Percentiles rank a stretch among this genome's conserved stretches.
These are phyloP conservation scores for Mormyrops boulengeri DNA, from an alignment of 2,797 vertebrate genomes.

Conservation along the genomic window DNA sequence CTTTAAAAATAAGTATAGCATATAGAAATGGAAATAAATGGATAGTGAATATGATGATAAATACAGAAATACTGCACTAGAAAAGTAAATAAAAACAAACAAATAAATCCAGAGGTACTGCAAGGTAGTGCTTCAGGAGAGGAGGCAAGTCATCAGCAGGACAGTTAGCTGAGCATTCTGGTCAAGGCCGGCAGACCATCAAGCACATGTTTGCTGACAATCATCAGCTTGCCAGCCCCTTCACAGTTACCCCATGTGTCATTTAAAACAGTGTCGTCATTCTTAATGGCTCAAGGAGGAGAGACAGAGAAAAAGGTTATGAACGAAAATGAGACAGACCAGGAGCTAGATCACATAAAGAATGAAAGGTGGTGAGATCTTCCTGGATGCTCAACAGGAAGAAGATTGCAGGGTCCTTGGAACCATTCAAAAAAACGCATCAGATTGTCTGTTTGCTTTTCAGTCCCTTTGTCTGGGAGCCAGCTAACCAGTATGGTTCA, in stretches of 20 bases:
- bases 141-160: background rate
- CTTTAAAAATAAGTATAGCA: background rate
- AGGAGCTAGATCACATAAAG: background rate
- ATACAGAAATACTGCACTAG: background rate
- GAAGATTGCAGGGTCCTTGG: background rate
- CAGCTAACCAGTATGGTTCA: background rate
- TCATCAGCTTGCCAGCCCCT: background rate
- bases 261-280: background rate
- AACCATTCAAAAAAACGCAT: background rate
- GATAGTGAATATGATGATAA: background rate
- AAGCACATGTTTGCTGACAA: background rate
- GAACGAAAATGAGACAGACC: background rate
- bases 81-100: background rate
- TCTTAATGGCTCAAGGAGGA: background rate
- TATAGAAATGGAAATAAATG: background rate
- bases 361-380: background rate
- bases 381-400: background rate
- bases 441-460: background rate
- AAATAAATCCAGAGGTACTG: background rate
- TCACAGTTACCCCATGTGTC: background rate
- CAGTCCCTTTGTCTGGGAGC: background rate
- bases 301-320: background rate
- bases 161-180: background rate
- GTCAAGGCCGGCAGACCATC: background rate
- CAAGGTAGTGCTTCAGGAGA: background rate